Evolutionary conservation across 2,113 vertebrate species (phyloP).

Genomic region (Gymnocephalus cernua): DNA sequence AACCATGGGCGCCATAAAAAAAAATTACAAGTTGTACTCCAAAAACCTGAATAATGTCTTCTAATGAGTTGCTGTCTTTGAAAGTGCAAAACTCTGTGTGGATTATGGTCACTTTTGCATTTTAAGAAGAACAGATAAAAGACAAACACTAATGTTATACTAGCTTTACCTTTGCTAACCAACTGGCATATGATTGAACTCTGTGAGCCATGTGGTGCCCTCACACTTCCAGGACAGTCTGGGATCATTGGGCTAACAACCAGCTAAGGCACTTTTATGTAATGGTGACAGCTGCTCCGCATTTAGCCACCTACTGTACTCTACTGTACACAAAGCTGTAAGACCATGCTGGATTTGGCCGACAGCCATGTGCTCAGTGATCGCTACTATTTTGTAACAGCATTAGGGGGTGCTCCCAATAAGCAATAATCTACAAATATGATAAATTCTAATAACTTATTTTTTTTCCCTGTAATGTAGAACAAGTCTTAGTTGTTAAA

Average conservation of each 20-base stretch:
- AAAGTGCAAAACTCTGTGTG: not conserved
- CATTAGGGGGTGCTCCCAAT: conserved; percentile 8
- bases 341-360: conserved; percentile 57
- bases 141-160: not conserved
- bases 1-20: not conserved
- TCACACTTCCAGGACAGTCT: conserved; percentile 60
- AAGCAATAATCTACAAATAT: not conserved
- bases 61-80: not conserved
- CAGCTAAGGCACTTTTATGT: conserved; percentile 64
- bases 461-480: not conserved
- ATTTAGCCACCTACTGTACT: conserved; percentile 59
- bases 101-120: not conserved
- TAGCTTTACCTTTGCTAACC: not conserved
- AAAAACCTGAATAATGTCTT: conserved; percentile 28
- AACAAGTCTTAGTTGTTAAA: not conserved
- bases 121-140: not conserved
- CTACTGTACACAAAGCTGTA: conserved; percentile 18
- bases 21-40: not conserved
- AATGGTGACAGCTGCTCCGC: conserved; percentile 54
- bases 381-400: conserved; percentile 44
- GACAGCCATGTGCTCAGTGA: conserved; percentile 30
- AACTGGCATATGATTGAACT: conserved; percentile 26
- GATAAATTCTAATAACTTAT: not conserved
- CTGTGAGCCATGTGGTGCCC: conserved; percentile 1
- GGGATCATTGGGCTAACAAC: conserved; percentile 39